These are phyloP conservation scores for Babyrousa celebensis DNA, from an alignment of 2,797 vertebrate genomes.

Conservation along the genomic window DNA sequence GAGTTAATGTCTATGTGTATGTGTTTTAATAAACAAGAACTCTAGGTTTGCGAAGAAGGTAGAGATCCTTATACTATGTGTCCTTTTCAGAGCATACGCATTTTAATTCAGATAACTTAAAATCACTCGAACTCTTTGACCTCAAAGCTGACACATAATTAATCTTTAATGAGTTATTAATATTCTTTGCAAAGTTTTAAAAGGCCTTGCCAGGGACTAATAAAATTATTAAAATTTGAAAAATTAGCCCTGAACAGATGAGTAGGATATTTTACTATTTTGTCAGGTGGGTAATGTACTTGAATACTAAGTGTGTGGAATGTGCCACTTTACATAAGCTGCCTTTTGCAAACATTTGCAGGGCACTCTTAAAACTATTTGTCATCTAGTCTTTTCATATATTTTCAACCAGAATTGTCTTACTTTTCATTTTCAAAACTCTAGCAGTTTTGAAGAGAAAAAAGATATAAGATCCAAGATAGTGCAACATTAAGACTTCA, in stretches of 20 bases:
- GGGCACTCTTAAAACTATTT: not conserved
- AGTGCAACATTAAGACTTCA: not conserved
- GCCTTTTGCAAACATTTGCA: slow-evolving; percentile 28
- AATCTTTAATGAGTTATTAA: slow-evolving; percentile 80
- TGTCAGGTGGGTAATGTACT: slow-evolving; percentile 61
- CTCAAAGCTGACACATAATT: slow-evolving; percentile 74
- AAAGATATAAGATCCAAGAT: slow-evolving; percentile 22
- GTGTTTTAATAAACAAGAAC: slow-evolving; percentile 19
- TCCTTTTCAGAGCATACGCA: slow-evolving; percentile 33
- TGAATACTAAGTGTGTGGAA: slow-evolving; percentile 67
- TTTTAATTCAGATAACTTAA: slow-evolving; percentile 68
- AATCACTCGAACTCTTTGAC: slow-evolving; percentile 72
- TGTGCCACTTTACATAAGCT: not conserved
- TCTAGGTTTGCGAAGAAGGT: not conserved
- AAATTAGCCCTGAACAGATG: slow-evolving; percentile 67
- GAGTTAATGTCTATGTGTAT: not conserved
- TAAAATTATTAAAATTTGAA: slow-evolving; percentile 81
- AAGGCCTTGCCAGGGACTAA: slow-evolving; percentile 67
- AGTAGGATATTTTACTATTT: slow-evolving; percentile 77
- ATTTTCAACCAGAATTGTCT: slow-evolving; percentile 45
- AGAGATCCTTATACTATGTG: not conserved
- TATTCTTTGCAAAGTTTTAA: slow-evolving; percentile 78
- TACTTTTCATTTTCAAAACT: slow-evolving; percentile 42
- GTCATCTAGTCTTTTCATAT: not conserved
- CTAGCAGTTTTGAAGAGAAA: not conserved